phyloP scores from a whole-genome alignment of 2,888 invertebrate genomes.

The Leucophora obtusa region DNA sequence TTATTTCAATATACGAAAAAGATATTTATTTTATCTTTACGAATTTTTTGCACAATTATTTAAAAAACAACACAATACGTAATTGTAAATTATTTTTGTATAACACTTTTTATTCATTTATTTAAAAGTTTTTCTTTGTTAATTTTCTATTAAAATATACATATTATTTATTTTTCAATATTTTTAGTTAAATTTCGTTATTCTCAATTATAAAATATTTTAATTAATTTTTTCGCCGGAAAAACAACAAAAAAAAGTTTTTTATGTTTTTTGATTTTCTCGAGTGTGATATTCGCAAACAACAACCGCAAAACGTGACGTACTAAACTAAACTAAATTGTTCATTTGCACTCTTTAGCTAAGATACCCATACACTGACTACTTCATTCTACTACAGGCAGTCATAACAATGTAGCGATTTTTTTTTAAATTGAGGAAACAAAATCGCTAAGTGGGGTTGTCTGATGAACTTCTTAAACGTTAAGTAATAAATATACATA shows the following conservation, averaged over 20 bases:
- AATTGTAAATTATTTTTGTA: constrained; percentile 11
- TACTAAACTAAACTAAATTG: constrained; percentile 69
- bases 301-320: constrained; percentile 68
- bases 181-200: background rate
- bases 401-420: background rate
- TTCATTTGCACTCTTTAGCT: constrained; percentile 50
- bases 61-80: constrained; percentile 22
- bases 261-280: constrained; percentile 31
- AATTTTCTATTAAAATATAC: background rate
- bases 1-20: constrained; percentile 1
- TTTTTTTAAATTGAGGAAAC: background rate
- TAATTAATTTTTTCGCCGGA: background rate
- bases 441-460: background rate
- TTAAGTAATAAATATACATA: no score
- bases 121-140: background rate
- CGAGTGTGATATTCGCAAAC: constrained; percentile 32
- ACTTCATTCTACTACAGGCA: constrained; percentile 1
- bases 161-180: background rate
- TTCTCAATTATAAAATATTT: constrained; percentile 14
- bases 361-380: constrained; percentile 37
- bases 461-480: no score
- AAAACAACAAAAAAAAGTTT: constrained; percentile 24
- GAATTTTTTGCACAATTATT: constrained; percentile 5
- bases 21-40: constrained; percentile 1
- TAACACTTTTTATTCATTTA: background rate